A percentile compares a stretch with the other conserved stretches of the same genome.
phyloP scores from a whole-genome alignment of 2,113 vertebrate genomes.

The Tiliqua scincoides region DNA sequence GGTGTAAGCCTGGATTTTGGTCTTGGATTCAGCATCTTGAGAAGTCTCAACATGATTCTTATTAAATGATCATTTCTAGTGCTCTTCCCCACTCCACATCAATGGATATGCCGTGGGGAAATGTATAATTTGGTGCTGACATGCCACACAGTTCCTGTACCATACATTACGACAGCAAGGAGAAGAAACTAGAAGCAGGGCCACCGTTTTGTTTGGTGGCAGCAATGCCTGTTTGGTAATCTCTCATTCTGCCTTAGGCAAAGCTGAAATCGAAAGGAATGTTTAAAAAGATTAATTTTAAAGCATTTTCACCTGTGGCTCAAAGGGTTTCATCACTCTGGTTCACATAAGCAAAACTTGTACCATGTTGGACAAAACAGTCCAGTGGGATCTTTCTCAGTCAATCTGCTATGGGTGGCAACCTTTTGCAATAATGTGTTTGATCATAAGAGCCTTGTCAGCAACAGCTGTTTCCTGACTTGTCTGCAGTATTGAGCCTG shows the following conservation, averaged over 20 bases:
- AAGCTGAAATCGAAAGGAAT: background rate
- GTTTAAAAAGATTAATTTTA: background rate
- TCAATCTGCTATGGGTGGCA: background rate
- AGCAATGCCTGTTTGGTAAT: background rate
- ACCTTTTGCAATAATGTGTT: constrained; percentile 6
- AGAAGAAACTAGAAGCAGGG: background rate
- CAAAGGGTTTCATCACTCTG: background rate
- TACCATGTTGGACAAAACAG: constrained; percentile 4
- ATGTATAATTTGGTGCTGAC: no score
- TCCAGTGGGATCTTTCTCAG: background rate
- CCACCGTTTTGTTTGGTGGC: background rate
- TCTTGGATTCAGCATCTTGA: background rate
- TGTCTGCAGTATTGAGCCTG: constrained; percentile 6
- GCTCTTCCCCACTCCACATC: background rate
- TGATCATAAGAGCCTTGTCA: constrained; percentile 45
- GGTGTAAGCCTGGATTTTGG: background rate
- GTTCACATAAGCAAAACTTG: background rate
- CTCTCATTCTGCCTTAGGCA: background rate
- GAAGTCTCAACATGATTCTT: no score
- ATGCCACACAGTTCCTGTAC: background rate
- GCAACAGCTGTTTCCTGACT: constrained; percentile 63
- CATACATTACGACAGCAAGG: background rate
- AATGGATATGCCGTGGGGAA: background rate
- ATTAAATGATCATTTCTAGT: background rate
- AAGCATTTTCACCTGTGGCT: background rate